Conservation (phyloP, 35 echinoderm and acorn worm genomes). For the Ophiothrix spiculata region DNA sequence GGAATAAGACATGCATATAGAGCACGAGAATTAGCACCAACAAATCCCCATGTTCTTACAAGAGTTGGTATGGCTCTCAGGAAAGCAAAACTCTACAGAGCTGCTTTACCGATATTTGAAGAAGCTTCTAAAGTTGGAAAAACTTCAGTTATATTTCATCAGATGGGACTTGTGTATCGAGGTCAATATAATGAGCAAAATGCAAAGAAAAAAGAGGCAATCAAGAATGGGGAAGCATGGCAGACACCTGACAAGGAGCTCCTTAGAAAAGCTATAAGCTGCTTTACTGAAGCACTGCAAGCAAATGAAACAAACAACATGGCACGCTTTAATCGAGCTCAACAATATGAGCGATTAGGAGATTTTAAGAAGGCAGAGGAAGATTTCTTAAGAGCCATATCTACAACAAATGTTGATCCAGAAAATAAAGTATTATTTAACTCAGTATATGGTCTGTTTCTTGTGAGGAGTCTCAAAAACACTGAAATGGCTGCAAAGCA, state of each 20-base stretch:
- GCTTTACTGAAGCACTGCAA: background rate
- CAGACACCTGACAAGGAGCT: background rate
- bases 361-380: background rate
- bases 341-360: background rate
- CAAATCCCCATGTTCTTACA: background rate
- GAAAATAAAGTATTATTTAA: background rate
- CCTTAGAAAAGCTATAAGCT: background rate
- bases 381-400: background rate
- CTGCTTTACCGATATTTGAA: background rate
- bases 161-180: background rate
- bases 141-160: background rate
- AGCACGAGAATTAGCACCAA: background rate
- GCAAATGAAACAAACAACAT: background rate
- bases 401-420: background rate
- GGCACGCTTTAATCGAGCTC: background rate
- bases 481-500: background rate
- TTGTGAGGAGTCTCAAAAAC: background rate
- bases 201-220: background rate
- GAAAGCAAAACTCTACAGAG: background rate
- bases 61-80: background rate
- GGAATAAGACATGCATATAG: background rate
- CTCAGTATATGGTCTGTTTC: background rate
- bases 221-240: background rate
- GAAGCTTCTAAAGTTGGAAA: background rate
- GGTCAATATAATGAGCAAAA: background rate